Evolutionary conservation across 2,113 vertebrate species (phyloP).

Genomic region (Propithecus coquereli): DNA sequence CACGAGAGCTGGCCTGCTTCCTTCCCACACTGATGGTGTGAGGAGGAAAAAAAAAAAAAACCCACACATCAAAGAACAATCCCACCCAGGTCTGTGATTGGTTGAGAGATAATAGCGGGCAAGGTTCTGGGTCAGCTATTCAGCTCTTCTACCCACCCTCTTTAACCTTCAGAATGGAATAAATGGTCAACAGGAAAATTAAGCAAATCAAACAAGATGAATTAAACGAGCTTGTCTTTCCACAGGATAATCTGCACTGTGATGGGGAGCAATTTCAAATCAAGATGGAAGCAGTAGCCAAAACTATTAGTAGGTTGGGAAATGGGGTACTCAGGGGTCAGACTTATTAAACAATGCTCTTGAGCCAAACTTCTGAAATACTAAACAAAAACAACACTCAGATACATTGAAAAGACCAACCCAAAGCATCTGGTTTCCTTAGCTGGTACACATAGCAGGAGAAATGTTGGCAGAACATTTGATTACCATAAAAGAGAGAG

Average conservation of each 20-base stretch:
- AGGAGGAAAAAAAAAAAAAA: background rate
- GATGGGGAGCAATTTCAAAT: conserved; percentile 58
- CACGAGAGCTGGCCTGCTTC: conserved; percentile 65
- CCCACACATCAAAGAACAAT: conserved; percentile 51
- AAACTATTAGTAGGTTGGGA: conserved; percentile 73
- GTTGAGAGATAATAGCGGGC: background rate
- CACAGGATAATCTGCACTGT: conserved; percentile 53
- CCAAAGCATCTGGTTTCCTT: conserved; percentile 86
- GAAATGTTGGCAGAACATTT: conserved; percentile 86
- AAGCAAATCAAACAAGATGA: conserved; percentile 64
- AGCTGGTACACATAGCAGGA: conserved; percentile 82
- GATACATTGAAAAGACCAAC: conserved; percentile 80
- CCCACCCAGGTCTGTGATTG: conserved; percentile 31
- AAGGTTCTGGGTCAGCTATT: conserved; percentile 8
- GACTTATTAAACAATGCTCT: conserved; percentile 75
- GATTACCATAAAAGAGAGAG: conserved; percentile 86
- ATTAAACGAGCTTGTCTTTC: conserved; percentile 71
- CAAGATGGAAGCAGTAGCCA: conserved; percentile 74
- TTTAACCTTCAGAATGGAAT: conserved; percentile 63
- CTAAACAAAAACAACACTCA: conserved; percentile 83
- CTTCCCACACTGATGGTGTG: conserved; percentile 63
- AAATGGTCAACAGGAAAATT: conserved; percentile 66
- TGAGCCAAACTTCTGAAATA: conserved; percentile 79
- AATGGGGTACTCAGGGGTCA: conserved; percentile 67
- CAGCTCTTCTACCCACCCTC: conserved; percentile 6